These are phyloP conservation scores for Lepidurus packardi DNA, from an alignment of 1,140 invertebrate genomes.

Conservation along the genomic window DNA sequence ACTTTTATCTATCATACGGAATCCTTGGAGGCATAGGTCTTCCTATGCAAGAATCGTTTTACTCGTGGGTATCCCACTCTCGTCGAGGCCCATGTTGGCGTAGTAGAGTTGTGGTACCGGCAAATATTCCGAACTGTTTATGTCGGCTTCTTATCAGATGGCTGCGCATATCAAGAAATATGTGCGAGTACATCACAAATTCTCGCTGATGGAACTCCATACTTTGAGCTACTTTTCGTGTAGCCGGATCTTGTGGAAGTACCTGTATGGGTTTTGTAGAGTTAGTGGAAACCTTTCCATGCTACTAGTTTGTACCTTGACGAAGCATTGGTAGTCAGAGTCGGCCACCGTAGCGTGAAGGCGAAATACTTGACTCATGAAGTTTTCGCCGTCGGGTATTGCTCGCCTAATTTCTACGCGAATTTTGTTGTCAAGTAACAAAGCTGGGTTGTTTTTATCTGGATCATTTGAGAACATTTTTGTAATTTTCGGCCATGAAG, in stretches of 20 bases:
- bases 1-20: constrained; percentile 27
- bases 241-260: not conserved
- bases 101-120: not conserved
- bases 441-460: not conserved
- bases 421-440: not conserved
- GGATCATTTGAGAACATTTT: not conserved
- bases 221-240: not conserved
- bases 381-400: not conserved
- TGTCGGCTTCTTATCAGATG: not conserved
- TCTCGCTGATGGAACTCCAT: not conserved
- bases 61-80: not conserved
- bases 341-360: not conserved
- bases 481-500: not conserved
- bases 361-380: constrained; percentile 3
- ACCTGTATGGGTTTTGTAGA: not conserved
- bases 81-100: not conserved
- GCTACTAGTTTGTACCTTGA: not conserved
- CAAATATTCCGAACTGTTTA: not conserved
- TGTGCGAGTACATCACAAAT: not conserved
- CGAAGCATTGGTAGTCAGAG: not conserved
- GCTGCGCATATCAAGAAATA: not conserved
- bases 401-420: not conserved
- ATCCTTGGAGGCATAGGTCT: constrained; percentile 28
- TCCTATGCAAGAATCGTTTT: constrained; percentile 27
- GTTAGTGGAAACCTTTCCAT: not conserved